phyloP scores from a whole-genome alignment of 2,888 invertebrate genomes.

The Plemyria rubiginata region DNA sequence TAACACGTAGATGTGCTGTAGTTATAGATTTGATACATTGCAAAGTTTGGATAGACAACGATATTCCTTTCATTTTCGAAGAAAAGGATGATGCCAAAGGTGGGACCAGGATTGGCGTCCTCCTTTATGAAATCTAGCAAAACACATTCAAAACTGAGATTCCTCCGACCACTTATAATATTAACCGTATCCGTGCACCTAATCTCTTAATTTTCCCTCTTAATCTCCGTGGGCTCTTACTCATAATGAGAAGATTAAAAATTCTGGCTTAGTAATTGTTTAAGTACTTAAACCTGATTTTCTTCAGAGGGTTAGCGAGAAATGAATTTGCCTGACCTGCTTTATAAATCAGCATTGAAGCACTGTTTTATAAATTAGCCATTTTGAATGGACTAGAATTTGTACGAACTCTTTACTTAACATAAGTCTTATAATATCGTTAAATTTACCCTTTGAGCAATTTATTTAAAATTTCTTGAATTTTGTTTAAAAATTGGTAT shows the following conservation, averaged over 20 bases:
- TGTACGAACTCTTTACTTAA: conserved; percentile 2
- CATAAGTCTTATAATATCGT: conserved; percentile 2
- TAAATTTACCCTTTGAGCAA: neutral
- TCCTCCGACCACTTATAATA: conserved; percentile 40
- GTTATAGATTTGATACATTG: too few relatives aligned
- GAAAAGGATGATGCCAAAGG: too few relatives aligned
- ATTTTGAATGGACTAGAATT: conserved; percentile 6
- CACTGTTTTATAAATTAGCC: conserved; percentile 30
- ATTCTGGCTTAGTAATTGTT: conserved; percentile 68
- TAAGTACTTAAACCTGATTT: conserved; percentile 64
- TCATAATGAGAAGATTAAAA: conserved; percentile 75
- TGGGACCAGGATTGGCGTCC: too few relatives aligned
- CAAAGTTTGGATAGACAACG: neutral
- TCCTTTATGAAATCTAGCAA: neutral
- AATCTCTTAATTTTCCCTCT: conserved; percentile 62
- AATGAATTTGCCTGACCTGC: conserved; percentile 45
- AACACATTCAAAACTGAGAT: conserved; percentile 7
- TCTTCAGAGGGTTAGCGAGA: conserved; percentile 46
- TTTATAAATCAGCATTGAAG: conserved; percentile 34
- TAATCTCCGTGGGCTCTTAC: conserved; percentile 66
- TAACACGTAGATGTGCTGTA: neutral
- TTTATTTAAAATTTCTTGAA: neutral
- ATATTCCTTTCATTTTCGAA: too few relatives aligned
- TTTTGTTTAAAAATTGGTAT: neutral
- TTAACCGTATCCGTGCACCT: conserved; percentile 47